These are phyloP conservation scores for Ceraclea dissimilis DNA, from an alignment of 2,888 invertebrate genomes.

Conservation along the genomic window DNA sequence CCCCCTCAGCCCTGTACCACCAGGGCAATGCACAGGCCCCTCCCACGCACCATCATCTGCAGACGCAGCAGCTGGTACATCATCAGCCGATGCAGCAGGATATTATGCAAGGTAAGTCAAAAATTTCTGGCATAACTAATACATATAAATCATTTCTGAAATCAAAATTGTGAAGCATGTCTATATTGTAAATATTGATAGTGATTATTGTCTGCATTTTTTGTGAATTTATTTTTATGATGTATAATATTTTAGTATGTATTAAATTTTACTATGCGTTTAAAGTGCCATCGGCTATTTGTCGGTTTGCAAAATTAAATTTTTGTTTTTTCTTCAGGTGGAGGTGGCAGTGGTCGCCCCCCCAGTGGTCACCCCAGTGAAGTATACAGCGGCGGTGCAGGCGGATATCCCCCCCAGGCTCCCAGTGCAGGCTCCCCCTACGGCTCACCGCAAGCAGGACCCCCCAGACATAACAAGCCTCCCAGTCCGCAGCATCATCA, in stretches of 20 bases:
- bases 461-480: constrained; percentile 30
- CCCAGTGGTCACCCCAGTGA: constrained; percentile 30
- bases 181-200: too few species aligned
- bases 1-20: constrained; percentile 36
- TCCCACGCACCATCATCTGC: constrained; percentile 26
- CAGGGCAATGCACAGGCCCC: constrained; percentile 50
- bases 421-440: constrained; percentile 36
- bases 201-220: too few species aligned
- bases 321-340: constrained; percentile 4
- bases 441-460: constrained; percentile 37
- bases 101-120: constrained; percentile 24
- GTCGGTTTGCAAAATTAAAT: too few species aligned
- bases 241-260: too few species aligned
- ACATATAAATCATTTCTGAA: too few species aligned
- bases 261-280: too few species aligned
- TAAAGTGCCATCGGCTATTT: too few species aligned
- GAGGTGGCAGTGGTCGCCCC: constrained; percentile 22
- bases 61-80: constrained; percentile 20
- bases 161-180: too few species aligned
- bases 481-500: constrained; percentile 26
- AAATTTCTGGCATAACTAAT: too few species aligned
- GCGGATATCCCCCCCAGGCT: constrained; percentile 47
- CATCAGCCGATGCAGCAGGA: constrained; percentile 24
- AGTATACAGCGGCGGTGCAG: constrained; percentile 47
- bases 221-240: too few species aligned